These are phyloP conservation scores for Euthynnus affinis DNA, from an alignment of 2,797 vertebrate genomes.

Conservation along the genomic window DNA sequence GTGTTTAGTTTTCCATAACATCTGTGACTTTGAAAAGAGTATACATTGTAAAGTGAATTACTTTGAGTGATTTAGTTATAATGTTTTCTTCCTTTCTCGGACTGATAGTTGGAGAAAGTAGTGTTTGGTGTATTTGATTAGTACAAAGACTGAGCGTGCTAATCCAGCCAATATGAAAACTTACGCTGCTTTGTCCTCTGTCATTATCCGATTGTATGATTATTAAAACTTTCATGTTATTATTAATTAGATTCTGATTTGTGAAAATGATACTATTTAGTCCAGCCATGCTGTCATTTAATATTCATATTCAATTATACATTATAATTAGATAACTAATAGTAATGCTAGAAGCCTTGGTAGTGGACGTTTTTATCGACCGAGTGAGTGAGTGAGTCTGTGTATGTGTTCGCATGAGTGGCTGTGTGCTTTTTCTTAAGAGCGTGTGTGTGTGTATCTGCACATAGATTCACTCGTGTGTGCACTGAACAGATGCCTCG, in stretches of 20 bases:
- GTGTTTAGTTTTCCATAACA: constrained; percentile 5
- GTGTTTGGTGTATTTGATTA: constrained; percentile 35
- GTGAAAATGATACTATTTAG: constrained; percentile 38
- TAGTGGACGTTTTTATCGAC: constrained; percentile 4
- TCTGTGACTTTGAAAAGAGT: constrained; percentile 38
- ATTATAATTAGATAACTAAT: constrained; percentile 49
- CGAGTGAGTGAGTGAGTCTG: constrained; percentile 5
- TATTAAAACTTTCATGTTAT: constrained; percentile 65
- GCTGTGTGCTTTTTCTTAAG: background rate
- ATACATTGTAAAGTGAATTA: constrained; percentile 17
- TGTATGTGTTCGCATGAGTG: background rate
- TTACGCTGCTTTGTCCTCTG: constrained; percentile 19
- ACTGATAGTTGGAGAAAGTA: constrained; percentile 10
- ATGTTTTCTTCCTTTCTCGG: background rate
- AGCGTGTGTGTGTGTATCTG: constrained; percentile 30
- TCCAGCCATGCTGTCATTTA: constrained; percentile 40
- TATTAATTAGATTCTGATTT: constrained; percentile 58
- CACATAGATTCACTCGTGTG: constrained; percentile 33
- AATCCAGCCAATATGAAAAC: constrained; percentile 31
- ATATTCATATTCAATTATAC: constrained; percentile 64
- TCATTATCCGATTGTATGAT: constrained; percentile 53
- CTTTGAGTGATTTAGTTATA: background rate
- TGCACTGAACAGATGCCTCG: constrained; percentile 59
- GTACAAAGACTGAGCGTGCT: constrained; percentile 14
- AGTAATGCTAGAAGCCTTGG: constrained; percentile 1